Conservation (phyloP, 1,140 invertebrate genomes). For the Diabrotica undecimpunctata region DNA sequence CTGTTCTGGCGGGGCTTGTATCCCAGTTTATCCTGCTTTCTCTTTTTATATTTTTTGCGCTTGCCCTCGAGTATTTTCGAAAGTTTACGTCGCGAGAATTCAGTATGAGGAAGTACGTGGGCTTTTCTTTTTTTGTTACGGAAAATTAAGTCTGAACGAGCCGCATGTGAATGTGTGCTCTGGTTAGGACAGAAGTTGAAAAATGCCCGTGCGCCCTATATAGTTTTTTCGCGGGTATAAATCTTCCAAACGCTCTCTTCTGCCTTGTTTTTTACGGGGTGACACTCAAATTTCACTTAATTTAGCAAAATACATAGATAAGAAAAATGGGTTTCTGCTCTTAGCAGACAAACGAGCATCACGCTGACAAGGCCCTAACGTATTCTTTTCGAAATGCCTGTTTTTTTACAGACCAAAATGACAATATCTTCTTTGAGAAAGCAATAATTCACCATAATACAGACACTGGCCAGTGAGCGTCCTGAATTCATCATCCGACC, state of each 20-base stretch:
- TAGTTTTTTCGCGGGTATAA: not conserved
- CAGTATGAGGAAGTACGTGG: constrained; percentile 1
- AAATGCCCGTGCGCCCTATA: not conserved
- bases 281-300: not conserved
- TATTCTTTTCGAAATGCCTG: too few relatives aligned
- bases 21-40: not conserved
- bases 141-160: constrained; percentile 2
- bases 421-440: too few relatives aligned
- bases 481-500: too few relatives aligned
- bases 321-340: too few relatives aligned
- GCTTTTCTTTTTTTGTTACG: constrained; percentile 1
- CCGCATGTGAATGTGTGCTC: constrained; percentile 1
- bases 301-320: not conserved
- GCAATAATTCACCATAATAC: too few relatives aligned
- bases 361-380: too few relatives aligned
- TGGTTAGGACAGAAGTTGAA: constrained; percentile 2
- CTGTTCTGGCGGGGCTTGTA: not conserved
- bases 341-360: too few relatives aligned
- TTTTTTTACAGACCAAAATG: too few relatives aligned
- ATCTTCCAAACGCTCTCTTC: not conserved
- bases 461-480: too few relatives aligned
- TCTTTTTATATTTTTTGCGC: constrained; percentile 2
- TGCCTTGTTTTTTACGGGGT: not conserved
- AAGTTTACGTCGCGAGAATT: not conserved
- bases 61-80: not conserved